Conservation (phyloP, 2,888 invertebrate genomes). For the Agrotis ipsilon region DNA sequence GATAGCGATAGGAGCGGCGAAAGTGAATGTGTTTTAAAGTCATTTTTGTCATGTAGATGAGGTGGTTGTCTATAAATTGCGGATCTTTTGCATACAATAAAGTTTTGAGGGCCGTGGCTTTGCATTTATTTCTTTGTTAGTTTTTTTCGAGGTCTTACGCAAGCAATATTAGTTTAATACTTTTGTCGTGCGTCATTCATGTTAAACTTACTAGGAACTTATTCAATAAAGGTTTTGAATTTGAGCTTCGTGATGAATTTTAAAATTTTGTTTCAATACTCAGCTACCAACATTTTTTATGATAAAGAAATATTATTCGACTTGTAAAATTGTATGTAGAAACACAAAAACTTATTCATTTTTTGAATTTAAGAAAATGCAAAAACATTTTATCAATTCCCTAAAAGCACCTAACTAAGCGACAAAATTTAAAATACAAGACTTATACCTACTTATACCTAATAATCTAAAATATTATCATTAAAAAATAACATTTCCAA, state of each 20-base stretch:
- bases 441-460: too few species aligned
- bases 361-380: too few species aligned
- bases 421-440: too few species aligned
- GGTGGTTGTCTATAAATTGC: slow-evolving; percentile 44
- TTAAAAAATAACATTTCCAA: too few species aligned
- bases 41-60: slow-evolving; percentile 50
- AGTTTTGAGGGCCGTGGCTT: slow-evolving; percentile 36
- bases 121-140: slow-evolving; percentile 36
- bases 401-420: too few species aligned
- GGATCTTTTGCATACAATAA: slow-evolving; percentile 52
- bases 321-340: not conserved
- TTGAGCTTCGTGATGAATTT: not conserved
- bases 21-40: slow-evolving; percentile 42
- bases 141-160: slow-evolving; percentile 19
- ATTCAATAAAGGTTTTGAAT: slow-evolving; percentile 9
- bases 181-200: slow-evolving; percentile 41
- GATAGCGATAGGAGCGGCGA: slow-evolving; percentile 40
- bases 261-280: not conserved
- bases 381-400: too few species aligned
- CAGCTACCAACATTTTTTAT: not conserved
- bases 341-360: too few species aligned
- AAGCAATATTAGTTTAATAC: slow-evolving; percentile 27
- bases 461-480: too few species aligned
- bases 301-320: not conserved
- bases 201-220: not conserved